Evolutionary conservation across 2,888 invertebrate species (phyloP).

Genomic region (Aphodius granarius): DNA sequence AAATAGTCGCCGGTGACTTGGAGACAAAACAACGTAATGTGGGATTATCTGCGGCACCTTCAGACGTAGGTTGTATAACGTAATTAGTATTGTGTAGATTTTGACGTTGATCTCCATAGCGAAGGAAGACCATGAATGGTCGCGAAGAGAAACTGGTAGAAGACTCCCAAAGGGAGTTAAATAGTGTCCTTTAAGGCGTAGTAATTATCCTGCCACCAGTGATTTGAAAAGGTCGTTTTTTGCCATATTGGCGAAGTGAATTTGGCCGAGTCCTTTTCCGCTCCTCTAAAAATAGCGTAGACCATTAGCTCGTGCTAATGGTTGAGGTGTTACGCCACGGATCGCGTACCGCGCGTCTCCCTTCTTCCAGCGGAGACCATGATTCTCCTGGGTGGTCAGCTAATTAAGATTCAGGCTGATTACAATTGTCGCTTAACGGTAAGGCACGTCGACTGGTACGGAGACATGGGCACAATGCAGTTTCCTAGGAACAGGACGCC

Average conservation of each 20-base stretch:
- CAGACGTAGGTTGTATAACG: neutral
- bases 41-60: neutral
- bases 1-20: neutral
- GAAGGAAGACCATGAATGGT: neutral
- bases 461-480: neutral
- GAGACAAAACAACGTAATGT: neutral
- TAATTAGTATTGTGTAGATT: neutral
- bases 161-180: constrained; percentile 12
- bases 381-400: constrained; percentile 55
- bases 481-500: neutral
- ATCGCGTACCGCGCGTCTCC: neutral
- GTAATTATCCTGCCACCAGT: constrained; percentile 10
- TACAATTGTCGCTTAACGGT: constrained; percentile 56
- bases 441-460: constrained; percentile 47
- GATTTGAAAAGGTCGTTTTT: constrained; percentile 5
- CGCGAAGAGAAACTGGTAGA: neutral
- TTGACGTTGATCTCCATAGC: neutral
- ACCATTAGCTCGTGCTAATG: constrained; percentile 55
- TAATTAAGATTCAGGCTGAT: constrained; percentile 58
- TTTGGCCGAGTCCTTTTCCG: constrained; percentile 14
- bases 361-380: constrained; percentile 15
- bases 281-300: constrained; percentile 48
- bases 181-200: constrained; percentile 20
- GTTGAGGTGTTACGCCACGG: constrained; percentile 50
- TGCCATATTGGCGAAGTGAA: neutral